These are phyloP conservation scores for Philopotamus ludificatus DNA, from an alignment of 1,140 invertebrate genomes.

Conservation along the genomic window DNA sequence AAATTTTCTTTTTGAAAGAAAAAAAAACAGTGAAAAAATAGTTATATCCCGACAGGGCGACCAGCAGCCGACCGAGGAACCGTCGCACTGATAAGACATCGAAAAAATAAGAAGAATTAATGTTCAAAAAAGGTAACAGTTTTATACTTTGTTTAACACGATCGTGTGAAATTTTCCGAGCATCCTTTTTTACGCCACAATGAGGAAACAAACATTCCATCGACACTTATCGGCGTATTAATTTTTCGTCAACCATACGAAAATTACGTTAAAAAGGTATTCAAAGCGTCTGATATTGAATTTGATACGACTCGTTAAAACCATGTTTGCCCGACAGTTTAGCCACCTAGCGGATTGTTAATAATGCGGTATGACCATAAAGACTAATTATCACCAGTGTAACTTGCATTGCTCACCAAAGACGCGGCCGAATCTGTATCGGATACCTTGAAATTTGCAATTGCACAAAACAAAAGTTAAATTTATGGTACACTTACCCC, in stretches of 20 bases:
- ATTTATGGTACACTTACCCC: not conserved
- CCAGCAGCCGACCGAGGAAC: not conserved
- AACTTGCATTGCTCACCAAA: slow-evolving; percentile 8
- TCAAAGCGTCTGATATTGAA: slow-evolving; percentile 27
- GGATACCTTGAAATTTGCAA: not conserved
- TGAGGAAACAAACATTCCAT: slow-evolving; percentile 28
- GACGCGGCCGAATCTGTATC: not conserved
- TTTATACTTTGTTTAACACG: slow-evolving; percentile 37
- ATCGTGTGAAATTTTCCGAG: slow-evolving; percentile 37
- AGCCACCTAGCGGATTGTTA: slow-evolving; percentile 29
- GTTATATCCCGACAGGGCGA: too few relatives aligned
- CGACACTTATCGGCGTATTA: slow-evolving; percentile 30
- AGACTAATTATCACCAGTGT: slow-evolving; percentile 20
- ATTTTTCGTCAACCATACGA: slow-evolving; percentile 37
- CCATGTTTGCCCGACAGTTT: slow-evolving; percentile 38
- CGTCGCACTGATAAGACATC: too few relatives aligned
- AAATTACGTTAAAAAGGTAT: slow-evolving; percentile 38
- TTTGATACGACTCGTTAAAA: slow-evolving; percentile 21
- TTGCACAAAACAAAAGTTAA: not conserved
- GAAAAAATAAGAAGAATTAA: slow-evolving; percentile 9
- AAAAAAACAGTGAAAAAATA: too few relatives aligned
- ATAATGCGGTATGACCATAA: slow-evolving; percentile 30
- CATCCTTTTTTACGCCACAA: slow-evolving; percentile 18
- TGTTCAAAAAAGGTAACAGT: slow-evolving; percentile 40
- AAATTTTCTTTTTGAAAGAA: too few relatives aligned